Evolutionary conservation across 1,140 invertebrate genomes (phyloP).

Genomic region (Thaumatotibia leucotreta): DNA sequence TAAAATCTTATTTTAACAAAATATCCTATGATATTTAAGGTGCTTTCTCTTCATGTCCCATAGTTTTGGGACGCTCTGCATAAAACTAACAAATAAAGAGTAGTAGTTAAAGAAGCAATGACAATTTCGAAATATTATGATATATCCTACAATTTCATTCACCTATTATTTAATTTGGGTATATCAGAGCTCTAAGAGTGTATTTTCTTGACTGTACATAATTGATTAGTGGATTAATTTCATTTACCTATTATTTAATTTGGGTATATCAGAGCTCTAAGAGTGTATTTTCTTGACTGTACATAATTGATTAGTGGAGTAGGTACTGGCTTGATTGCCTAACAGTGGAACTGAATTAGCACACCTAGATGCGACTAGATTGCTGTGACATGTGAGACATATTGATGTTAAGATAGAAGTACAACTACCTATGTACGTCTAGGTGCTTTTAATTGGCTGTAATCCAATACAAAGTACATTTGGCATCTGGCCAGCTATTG

Average conservation of each 20-base stretch:
- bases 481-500: conserved; percentile 61
- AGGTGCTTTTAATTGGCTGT: conserved; percentile 71
- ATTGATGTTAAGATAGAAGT: conserved; percentile 51
- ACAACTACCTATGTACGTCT: conserved; percentile 29
- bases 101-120: too few species aligned
- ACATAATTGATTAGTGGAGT: conserved; percentile 12
- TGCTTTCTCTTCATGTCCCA: too few species aligned
- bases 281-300: neutral
- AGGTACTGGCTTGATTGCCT: conserved; percentile 21
- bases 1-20: too few species aligned
- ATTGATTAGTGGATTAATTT: conserved; percentile 14
- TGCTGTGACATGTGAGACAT: conserved; percentile 47
- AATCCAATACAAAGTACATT: conserved; percentile 73
- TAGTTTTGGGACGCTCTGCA: too few species aligned
- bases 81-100: too few species aligned
- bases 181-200: neutral
- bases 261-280: neutral
- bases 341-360: conserved; percentile 47
- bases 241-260: too few species aligned
- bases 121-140: too few species aligned
- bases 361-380: conserved; percentile 48
- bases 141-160: too few species aligned
- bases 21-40: too few species aligned
- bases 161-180: too few species aligned
- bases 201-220: neutral